Evolutionary conservation across 2,113 vertebrate species (phyloP).

Genomic region (Hydropotes inermis): DNA sequence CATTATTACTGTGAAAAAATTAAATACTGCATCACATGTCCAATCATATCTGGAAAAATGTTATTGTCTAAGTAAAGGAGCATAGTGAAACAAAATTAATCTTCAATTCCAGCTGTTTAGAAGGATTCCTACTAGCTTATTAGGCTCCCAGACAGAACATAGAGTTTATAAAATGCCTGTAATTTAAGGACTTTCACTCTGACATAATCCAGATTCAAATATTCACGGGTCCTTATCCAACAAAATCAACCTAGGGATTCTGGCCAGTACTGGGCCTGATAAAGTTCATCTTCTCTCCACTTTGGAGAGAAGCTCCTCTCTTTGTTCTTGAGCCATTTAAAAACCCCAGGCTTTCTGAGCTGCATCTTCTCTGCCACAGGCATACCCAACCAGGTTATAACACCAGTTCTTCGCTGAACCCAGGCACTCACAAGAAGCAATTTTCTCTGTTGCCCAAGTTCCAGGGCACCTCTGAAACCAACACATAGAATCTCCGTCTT

Average conservation of each 20-base stretch:
- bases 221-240: not conserved
- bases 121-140: not conserved
- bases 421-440: not conserved
- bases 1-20: not conserved
- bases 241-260: not conserved
- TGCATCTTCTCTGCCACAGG: not conserved
- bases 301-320: not conserved
- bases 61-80: not conserved
- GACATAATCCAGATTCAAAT: not conserved
- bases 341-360: not conserved
- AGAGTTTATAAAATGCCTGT: not conserved
- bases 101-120: not conserved
- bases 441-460: not conserved
- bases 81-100: not conserved
- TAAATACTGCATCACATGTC: not conserved
- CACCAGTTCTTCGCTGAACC: accelerated
- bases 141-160: not conserved
- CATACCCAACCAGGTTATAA: not conserved
- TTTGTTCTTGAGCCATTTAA: not conserved
- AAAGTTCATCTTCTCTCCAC: not conserved
- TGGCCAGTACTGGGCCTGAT: not conserved
- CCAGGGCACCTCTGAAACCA: not conserved
- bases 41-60: not conserved
- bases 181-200: not conserved
- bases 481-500: not conserved